Evolutionary conservation across 2,797 vertebrate species (phyloP), one percentile per base, ranked within the genome.

Genomic region (Vireo griseus): DNA sequence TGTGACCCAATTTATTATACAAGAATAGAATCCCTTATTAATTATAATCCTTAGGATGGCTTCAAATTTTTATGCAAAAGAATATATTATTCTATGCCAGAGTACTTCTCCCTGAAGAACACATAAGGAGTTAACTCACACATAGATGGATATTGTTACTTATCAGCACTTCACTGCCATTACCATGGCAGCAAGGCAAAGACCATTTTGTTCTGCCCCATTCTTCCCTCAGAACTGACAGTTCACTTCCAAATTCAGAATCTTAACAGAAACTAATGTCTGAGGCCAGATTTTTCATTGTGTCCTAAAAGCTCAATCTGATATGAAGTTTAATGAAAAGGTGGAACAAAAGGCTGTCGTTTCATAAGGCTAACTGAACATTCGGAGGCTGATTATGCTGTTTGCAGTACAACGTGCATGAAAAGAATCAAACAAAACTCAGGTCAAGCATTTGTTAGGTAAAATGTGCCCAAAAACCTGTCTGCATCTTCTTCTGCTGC

Each of bases 151-250:
- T 76, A 52, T 28, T 86, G 68, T 73, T 89, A 50, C 85, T 91
- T 92, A 96, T 63, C 85, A 92, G 90, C 76, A 83, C 76, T 91
- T 90, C 85, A 91, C 39, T 88, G 93, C 81, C 81, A 95, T 94
- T 94, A 71, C 89, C 86, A 91, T 87, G 78, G 94, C 77, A 94
- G 94, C 69, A 54, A 87, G 26, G 82, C 65, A 90, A 96, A 91
- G 75, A 87, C 59, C 65, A 72, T 88, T 95, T 72, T 78, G 82
- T 94, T 96, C 66, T 92, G 76, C 82, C 82, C 78, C 55, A 55
- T 67, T 89, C 63, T 20, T 80, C 72, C 52, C 52, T 91, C 66
- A 88, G 76, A 94, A 88, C 72, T 91, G 45, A 62, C 68, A 52
- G 75, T 68, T 77, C 40, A 24, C 54, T 92, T 92, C 55, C 85